Evolutionary conservation across 30 jellyfish, hydroid and myxozoan species (phyloP).

Genomic region (Aurelia aurita): DNA sequence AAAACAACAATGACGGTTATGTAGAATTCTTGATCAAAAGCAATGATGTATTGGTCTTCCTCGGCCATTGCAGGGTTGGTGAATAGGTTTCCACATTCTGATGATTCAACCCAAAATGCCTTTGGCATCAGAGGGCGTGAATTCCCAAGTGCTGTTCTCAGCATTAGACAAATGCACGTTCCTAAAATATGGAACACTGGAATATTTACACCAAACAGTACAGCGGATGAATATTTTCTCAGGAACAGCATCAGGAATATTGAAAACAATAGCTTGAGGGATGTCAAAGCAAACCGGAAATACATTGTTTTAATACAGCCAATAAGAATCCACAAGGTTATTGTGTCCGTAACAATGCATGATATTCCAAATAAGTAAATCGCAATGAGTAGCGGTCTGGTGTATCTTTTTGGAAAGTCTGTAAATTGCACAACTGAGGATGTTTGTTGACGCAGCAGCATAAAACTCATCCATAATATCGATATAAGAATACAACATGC

Average conservation of each 20-base stretch:
- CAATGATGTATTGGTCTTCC: conserved; percentile 43
- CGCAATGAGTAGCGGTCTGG: conserved; percentile 59
- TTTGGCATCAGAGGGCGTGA: conserved; percentile 50
- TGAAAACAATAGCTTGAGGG: conserved; percentile 32
- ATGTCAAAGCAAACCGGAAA: conserved; percentile 13
- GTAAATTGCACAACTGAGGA: conserved; percentile 34
- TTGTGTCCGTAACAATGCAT: conserved; percentile 70
- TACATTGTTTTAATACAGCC: conserved; percentile 58
- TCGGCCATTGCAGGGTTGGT: conserved; percentile 55
- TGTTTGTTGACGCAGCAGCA: conserved; percentile 30
- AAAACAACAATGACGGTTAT: conserved; percentile 44
- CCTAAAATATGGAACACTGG: conserved; percentile 57
- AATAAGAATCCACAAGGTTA: conserved; percentile 46
- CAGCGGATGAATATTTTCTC: conserved; percentile 56
- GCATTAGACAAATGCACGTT: conserved; percentile 67
- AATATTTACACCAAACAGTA: conserved; percentile 17
- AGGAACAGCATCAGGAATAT: conserved; percentile 47
- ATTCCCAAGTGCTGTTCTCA: conserved; percentile 59
- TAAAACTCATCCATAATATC: conserved; percentile 46
- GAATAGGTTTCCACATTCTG: conserved; percentile 35
- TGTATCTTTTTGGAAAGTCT: conserved; percentile 70
- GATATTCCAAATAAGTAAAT: conserved; percentile 69
- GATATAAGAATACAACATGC: conserved; percentile 37
- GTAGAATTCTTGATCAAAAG: conserved; percentile 72
- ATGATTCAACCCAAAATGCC: conserved; percentile 1